Conservation (phyloP, 2,113 vertebrate species). For the Sphyrna mokarran region DNA sequence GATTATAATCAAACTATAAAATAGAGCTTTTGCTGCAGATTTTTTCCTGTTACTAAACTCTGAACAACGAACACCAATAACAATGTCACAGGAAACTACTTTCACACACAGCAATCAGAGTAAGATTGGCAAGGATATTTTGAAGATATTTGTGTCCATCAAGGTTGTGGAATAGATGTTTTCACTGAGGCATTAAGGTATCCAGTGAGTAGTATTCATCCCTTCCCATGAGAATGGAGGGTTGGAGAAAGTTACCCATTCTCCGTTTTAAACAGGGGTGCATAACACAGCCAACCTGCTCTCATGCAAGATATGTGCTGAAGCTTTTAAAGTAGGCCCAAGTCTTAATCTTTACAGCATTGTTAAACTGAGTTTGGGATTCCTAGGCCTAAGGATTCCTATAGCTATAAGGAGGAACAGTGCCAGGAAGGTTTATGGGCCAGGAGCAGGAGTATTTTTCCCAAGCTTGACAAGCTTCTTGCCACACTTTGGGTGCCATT, state of each 20-base stretch:
- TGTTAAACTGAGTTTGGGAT: neutral
- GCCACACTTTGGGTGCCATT: too few species aligned
- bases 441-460: neutral
- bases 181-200: neutral
- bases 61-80: neutral
- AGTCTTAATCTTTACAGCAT: neutral
- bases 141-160: neutral
- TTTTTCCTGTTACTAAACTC: neutral
- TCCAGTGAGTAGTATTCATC: neutral
- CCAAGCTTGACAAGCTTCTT: too few species aligned
- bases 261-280: neutral
- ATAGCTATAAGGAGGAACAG: neutral
- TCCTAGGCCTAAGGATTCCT: neutral
- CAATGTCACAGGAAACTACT: neutral
- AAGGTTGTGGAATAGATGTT: neutral
- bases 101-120: neutral
- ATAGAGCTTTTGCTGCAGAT: neutral
- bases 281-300: neutral
- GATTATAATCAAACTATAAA: neutral
- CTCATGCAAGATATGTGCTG: neutral
- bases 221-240: neutral
- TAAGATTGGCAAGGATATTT: neutral
- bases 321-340: neutral
- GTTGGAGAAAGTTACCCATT: neutral
- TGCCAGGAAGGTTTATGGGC: neutral